Evolutionary conservation across 1,140 invertebrate genomes (phyloP).

Genomic region (Laupala kohalensis): DNA sequence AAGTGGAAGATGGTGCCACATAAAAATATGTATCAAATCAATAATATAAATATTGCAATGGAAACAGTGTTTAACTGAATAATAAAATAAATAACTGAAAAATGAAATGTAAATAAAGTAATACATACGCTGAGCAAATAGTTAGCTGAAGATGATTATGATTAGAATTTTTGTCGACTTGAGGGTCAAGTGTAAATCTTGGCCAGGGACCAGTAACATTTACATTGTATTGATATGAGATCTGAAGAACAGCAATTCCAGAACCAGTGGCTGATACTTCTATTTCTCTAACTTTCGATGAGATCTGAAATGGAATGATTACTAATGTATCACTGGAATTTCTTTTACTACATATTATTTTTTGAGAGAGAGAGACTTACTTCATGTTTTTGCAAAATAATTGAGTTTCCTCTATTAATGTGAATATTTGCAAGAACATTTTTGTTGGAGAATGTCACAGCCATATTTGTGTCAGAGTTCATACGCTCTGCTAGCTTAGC

Average conservation of each 20-base stretch:
- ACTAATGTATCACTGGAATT: background rate
- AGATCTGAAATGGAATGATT: constrained; percentile 30
- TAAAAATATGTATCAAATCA: too few species aligned
- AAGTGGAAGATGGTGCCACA: too few species aligned
- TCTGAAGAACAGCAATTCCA: constrained; percentile 72
- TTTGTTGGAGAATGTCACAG: constrained; percentile 36
- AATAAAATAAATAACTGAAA: too few species aligned
- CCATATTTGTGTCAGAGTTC: constrained; percentile 39
- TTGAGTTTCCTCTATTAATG: constrained; percentile 52
- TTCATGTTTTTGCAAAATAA: constrained; percentile 59
- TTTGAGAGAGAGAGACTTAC: constrained; percentile 27
- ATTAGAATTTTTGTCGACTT: constrained; percentile 74
- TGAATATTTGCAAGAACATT: constrained; percentile 46
- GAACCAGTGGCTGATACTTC: constrained; percentile 59
- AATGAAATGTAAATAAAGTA: too few species aligned
- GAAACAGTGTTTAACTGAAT: too few species aligned
- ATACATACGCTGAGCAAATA: constrained; percentile 61
- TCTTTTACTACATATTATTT: background rate
- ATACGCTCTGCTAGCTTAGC: constrained; percentile 51
- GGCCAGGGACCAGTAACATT: constrained; percentile 84
- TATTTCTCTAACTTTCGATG: constrained; percentile 36
- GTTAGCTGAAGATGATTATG: constrained; percentile 72
- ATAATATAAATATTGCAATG: too few species aligned
- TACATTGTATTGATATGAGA: constrained; percentile 71
- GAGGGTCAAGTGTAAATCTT: constrained; percentile 75